Evolutionary conservation across 35 echinoderm and acorn worm species (phyloP).

Genomic region (Holothuria glaberrima): DNA sequence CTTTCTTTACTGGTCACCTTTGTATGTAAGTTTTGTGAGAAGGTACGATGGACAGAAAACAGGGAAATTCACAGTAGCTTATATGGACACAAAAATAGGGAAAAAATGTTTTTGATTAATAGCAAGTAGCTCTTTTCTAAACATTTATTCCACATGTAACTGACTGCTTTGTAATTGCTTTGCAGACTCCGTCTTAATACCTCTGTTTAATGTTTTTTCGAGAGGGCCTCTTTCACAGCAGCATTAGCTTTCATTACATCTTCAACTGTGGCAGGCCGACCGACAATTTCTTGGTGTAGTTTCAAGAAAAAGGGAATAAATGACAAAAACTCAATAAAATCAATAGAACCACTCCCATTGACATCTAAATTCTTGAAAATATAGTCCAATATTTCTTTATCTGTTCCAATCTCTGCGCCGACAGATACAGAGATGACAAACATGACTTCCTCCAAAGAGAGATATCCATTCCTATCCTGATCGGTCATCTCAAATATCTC

Average conservation of each 20-base stretch:
- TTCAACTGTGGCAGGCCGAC: slow-evolving; percentile 66
- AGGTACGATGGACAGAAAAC: no score
- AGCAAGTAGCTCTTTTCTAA: no score
- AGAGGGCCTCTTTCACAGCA: slow-evolving; percentile 65
- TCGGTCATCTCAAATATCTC: slow-evolving; percentile 89
- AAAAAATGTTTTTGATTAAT: no score
- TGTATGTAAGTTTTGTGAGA: no score
- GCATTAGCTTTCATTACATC: slow-evolving; percentile 68
- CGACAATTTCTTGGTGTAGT: slow-evolving; percentile 75
- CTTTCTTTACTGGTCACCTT: no score
- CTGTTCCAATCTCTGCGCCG: slow-evolving; percentile 65
- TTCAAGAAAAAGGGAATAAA: slow-evolving; percentile 94
- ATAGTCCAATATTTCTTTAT: slow-evolving; percentile 73
- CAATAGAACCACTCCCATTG: slow-evolving; percentile 75
- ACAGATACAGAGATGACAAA: slow-evolving; percentile 63
- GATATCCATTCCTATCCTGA: slow-evolving; percentile 64
- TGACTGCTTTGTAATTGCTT: no score
- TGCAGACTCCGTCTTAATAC: background rate
- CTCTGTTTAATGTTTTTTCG: background rate
- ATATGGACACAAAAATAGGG: no score
- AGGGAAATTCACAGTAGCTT: no score
- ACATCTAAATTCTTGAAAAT: slow-evolving; percentile 82
- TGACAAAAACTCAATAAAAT: slow-evolving; percentile 88
- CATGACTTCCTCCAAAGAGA: slow-evolving; percentile 88
- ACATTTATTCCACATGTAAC: no score